A percentile compares a stretch with the other conserved stretches of the same genome.
These are phyloP conservation scores for Tarsius wallacei DNA, from an alignment of 2,797 vertebrate genomes.

Conservation along the genomic window DNA sequence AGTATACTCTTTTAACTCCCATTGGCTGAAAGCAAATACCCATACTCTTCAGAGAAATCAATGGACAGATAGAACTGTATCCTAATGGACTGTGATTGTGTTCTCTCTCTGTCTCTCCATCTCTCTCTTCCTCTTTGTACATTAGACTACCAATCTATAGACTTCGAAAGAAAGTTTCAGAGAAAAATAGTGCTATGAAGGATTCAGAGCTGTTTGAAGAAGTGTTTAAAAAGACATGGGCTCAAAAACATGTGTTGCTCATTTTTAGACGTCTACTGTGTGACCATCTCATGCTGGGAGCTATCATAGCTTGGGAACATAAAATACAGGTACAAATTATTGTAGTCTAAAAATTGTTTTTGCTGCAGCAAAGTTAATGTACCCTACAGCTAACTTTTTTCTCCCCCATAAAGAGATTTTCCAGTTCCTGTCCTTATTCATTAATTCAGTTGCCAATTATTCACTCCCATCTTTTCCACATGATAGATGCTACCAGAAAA, in stretches of 20 bases:
- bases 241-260: neutral
- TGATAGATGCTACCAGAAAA: constrained; percentile 2
- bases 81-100: neutral
- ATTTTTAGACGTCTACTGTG: neutral
- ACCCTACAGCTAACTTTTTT: neutral
- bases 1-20: neutral
- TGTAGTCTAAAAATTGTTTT: neutral
- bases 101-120: neutral
- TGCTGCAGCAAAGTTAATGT: neutral
- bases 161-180: neutral
- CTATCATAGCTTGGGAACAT: neutral
- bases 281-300: neutral
- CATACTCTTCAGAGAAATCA: neutral
- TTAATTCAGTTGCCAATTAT: constrained; percentile 69
- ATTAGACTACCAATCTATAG: neutral
- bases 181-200: neutral
- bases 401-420: neutral
- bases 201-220: neutral
- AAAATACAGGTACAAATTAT: neutral
- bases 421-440: constrained; percentile 57
- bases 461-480: neutral
- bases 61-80: neutral
- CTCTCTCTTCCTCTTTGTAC: too few relatives aligned
- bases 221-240: neutral
- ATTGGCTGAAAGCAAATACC: neutral